Percentiles rank a stretch among this genome's conserved stretches.
Conservation (phyloP, 1,140 invertebrate species). For the Dendrolimus kikuchii region DNA sequence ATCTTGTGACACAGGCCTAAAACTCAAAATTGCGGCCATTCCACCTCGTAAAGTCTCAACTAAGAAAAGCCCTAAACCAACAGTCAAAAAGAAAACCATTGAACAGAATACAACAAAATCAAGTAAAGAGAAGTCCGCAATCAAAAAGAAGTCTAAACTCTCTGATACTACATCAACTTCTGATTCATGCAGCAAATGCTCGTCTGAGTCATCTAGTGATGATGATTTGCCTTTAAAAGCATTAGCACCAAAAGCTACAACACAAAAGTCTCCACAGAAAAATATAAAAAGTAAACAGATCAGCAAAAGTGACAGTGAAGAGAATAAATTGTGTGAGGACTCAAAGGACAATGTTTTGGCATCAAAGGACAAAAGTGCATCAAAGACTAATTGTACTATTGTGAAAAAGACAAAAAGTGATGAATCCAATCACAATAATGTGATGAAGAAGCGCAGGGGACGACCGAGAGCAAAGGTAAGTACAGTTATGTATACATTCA, state of each 20-base stretch:
- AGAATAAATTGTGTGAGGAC: slow-evolving; percentile 27
- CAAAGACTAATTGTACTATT: slow-evolving; percentile 33
- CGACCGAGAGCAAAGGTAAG: slow-evolving; percentile 53
- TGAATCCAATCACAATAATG: slow-evolving; percentile 31
- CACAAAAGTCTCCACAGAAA: slow-evolving; percentile 23
- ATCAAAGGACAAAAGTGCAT: slow-evolving; percentile 39
- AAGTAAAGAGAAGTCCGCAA: slow-evolving; percentile 25
- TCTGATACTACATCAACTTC: slow-evolving; percentile 56
- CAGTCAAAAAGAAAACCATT: slow-evolving; percentile 44
- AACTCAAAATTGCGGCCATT: slow-evolving; percentile 63
- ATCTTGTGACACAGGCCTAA: slow-evolving; percentile 58
- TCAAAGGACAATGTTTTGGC: slow-evolving; percentile 37
- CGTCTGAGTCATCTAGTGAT: slow-evolving; percentile 59
- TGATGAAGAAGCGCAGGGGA: slow-evolving; percentile 32
- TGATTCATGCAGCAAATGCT: slow-evolving; percentile 60
- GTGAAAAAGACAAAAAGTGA: slow-evolving; percentile 61
- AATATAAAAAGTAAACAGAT: neutral
- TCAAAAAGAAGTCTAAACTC: slow-evolving; percentile 40
- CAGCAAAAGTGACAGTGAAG: slow-evolving; percentile 40
- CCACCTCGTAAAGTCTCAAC: slow-evolving; percentile 40
- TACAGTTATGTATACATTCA: neutral
- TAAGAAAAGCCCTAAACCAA: slow-evolving; percentile 38
- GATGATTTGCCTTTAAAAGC: slow-evolving; percentile 58
- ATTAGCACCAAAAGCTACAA: slow-evolving; percentile 44
- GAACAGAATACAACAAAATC: slow-evolving; percentile 18